Conservation (phyloP, 2,113 vertebrate genomes). For the Engraulis encrasicolus region DNA sequence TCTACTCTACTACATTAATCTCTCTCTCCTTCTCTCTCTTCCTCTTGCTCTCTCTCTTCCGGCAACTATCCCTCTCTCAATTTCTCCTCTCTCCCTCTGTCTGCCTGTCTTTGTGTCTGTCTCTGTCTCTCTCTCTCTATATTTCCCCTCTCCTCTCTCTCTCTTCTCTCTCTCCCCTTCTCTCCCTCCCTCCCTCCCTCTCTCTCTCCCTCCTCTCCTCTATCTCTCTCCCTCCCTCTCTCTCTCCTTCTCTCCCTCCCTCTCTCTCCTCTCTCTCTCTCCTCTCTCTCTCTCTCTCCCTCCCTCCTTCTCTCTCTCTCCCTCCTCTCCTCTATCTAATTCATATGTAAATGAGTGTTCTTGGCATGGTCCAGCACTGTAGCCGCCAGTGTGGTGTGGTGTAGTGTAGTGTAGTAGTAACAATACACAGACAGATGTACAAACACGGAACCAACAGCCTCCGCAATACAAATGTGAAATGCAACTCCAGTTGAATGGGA, state of each 20-base stretch:
- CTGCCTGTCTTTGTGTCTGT: no score
- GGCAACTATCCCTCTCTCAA: neutral
- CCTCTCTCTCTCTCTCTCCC: neutral
- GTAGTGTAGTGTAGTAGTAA: neutral
- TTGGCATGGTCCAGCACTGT: neutral
- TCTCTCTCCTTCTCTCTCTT: neutral
- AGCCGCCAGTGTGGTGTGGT: neutral
- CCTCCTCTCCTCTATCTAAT: neutral
- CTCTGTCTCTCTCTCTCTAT: neutral
- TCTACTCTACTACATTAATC: neutral
- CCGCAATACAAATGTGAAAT: neutral
- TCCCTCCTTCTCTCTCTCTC: neutral
- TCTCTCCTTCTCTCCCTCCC: no score
- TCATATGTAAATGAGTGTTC: neutral
- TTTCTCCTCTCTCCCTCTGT: no score
- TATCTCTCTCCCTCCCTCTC: no score
- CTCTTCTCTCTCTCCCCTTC: neutral
- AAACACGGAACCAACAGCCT: neutral
- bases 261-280: no score
- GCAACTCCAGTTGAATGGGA: neutral
- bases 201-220: neutral
- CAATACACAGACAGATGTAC: neutral
- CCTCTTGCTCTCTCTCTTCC: neutral
- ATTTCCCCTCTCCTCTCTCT: no score
- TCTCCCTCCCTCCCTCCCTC: neutral